Conservation (phyloP, 2,797 vertebrate genomes). For the Phataginus tricuspis region DNA sequence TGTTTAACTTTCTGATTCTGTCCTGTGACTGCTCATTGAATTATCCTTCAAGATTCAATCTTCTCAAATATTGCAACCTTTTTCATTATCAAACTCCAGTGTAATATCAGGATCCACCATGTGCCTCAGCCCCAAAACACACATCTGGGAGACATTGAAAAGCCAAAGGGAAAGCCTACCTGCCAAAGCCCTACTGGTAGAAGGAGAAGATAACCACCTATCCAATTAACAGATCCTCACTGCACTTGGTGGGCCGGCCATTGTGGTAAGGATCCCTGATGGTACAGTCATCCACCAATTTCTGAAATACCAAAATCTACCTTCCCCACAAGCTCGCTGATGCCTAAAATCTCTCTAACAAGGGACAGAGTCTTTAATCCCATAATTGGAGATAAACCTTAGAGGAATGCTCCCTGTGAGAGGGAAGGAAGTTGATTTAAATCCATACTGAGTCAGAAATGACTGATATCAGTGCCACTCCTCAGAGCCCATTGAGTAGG, state of each 20-base stretch:
- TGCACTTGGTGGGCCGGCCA: slow-evolving; percentile 18
- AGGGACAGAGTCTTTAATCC: slow-evolving; percentile 31
- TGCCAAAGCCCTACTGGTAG: background rate
- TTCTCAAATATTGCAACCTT: slow-evolving; percentile 64
- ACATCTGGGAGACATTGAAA: slow-evolving; percentile 30
- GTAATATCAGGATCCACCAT: slow-evolving; percentile 21
- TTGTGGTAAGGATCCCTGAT: background rate
- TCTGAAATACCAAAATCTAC: slow-evolving; percentile 52
- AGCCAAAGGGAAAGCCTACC: slow-evolving; percentile 24
- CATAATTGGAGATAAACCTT: slow-evolving; percentile 51
- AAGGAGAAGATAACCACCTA: slow-evolving; percentile 25
- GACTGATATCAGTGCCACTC: slow-evolving; percentile 2
- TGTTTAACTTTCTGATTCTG: slow-evolving; percentile 69
- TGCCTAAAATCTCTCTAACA: slow-evolving; percentile 40
- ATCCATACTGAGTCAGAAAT: slow-evolving; percentile 48
- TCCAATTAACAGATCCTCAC: slow-evolving; percentile 50
- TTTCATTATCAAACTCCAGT: slow-evolving; percentile 59
- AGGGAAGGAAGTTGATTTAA: slow-evolving; percentile 29
- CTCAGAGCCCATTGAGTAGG: background rate
- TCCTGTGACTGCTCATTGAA: slow-evolving; percentile 51
- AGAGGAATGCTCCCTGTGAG: background rate
- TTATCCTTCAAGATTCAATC: slow-evolving; percentile 70
- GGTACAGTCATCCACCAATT: slow-evolving; percentile 10
- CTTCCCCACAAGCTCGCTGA: background rate
- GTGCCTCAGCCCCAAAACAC: background rate